Evolutionary conservation across 2,113 vertebrate species (phyloP).

Genomic region (Crocuta crocuta): DNA sequence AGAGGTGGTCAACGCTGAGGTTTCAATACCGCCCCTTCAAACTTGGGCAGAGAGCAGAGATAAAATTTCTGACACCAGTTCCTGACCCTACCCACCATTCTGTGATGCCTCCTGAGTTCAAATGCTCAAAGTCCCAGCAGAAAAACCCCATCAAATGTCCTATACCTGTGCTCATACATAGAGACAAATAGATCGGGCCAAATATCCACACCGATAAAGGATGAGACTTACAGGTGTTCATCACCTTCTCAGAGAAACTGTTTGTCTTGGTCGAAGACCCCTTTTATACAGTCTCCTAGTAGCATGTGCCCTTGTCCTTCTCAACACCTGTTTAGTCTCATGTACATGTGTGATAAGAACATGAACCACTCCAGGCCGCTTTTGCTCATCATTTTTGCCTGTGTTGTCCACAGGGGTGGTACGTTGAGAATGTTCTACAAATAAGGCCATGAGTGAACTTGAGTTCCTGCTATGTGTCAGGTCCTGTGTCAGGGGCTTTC

Average conservation of each 20-base stretch:
- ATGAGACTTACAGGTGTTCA: not conserved
- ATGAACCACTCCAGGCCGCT: not conserved
- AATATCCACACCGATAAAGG: not conserved
- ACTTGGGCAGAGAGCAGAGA: not conserved
- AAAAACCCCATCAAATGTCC: not conserved
- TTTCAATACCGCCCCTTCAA: not conserved
- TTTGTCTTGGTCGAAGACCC: not conserved
- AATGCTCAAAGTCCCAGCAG: not conserved
- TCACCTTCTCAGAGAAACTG: not conserved
- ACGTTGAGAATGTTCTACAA: not conserved
- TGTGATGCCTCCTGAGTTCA: not conserved
- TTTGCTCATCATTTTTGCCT: not conserved
- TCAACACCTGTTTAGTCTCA: too few relatives aligned
- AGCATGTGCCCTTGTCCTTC: not conserved
- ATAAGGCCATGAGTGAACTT: not conserved
- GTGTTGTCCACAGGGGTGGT: not conserved
- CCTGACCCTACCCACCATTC: not conserved
- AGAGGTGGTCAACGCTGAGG: not conserved
- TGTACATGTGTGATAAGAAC: not conserved
- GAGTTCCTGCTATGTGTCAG: not conserved
- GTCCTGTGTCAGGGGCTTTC: too few relatives aligned
- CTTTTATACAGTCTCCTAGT: not conserved
- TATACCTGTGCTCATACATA: rapidly evolving
- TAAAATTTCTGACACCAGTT: not conserved
- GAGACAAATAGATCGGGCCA: not conserved